phyloP scores from a whole-genome alignment of 37 sponge, comb jelly and placozoan species.

The Cladorhizidae sp. region DNA sequence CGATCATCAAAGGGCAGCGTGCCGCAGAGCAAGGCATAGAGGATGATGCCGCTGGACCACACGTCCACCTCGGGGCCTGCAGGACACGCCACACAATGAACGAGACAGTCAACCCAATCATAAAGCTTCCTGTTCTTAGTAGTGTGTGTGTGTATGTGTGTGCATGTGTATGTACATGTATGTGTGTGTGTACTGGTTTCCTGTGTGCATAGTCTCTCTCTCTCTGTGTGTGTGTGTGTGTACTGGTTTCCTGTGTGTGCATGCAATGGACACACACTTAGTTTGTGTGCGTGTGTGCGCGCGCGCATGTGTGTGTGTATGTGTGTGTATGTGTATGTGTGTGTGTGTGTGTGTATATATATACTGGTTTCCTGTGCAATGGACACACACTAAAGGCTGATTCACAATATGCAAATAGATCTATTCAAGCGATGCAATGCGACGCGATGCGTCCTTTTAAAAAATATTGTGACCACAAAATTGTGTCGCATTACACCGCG shows the following conservation, averaged over 20 bases:
- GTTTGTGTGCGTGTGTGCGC: neutral
- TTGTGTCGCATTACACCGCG: too few relatives aligned
- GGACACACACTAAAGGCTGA: too few relatives aligned
- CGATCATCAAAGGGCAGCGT: slow-evolving; percentile 95
- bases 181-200: too few relatives aligned
- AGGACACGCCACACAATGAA: neutral
- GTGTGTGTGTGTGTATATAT: slow-evolving; percentile 14
- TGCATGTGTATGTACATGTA: slow-evolving; percentile 26
- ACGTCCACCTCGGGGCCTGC: slow-evolving; percentile 90
- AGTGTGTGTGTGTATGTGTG: slow-evolving; percentile 18
- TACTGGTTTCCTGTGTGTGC: too few relatives aligned
- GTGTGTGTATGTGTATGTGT: slow-evolving; percentile 31
- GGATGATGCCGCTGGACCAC: slow-evolving; percentile 96
- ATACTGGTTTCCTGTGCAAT: neutral
- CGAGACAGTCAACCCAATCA: neutral
- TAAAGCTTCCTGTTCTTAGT: neutral
- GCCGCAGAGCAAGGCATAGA: slow-evolving; percentile 94
- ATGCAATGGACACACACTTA: neutral
- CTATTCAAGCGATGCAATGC: too few relatives aligned
- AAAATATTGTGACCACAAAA: too few relatives aligned
- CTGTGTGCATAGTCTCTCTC: too few relatives aligned
- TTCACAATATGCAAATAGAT: too few relatives aligned
- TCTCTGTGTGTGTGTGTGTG: too few relatives aligned
- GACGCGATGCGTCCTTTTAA: too few relatives aligned
- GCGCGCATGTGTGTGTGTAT: slow-evolving; percentile 35